A percentile compares a stretch with the other conserved stretches of the same genome.
Evolutionary conservation across 2,888 invertebrate genomes (phyloP).

Genomic region (Tipula unca): DNA sequence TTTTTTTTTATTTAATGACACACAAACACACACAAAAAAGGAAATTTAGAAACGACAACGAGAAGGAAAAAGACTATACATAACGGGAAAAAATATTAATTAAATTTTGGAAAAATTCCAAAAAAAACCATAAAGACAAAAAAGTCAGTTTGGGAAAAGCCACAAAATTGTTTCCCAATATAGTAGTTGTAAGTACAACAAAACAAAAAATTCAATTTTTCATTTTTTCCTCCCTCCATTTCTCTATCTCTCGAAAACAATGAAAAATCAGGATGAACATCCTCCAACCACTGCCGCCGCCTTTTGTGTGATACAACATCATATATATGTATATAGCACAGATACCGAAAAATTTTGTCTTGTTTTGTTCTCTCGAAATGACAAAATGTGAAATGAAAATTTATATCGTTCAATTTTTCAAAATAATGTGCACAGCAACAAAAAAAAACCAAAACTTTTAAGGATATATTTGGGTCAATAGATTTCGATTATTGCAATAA

Average conservation of each 20-base stretch:
- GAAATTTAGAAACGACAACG: not conserved
- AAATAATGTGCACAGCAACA: not conserved
- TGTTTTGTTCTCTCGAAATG: not conserved
- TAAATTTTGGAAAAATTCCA: not conserved
- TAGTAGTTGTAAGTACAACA: not conserved
- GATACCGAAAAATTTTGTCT: not conserved
- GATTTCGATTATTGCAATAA: conserved; percentile 2
- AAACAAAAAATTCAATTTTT: not conserved
- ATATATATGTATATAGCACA: no score
- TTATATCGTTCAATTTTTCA: not conserved
- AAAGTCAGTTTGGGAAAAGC: not conserved
- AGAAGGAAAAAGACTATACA: not conserved
- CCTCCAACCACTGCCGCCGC: not conserved
- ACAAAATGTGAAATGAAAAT: not conserved
- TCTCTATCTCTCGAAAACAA: not conserved
- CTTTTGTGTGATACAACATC: not conserved
- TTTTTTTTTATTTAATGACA: not conserved
- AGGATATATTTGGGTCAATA: not conserved
- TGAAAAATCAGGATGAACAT: not conserved
- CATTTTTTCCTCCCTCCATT: not conserved
- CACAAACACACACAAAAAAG: not conserved
- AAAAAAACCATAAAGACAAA: not conserved
- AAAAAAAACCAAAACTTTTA: not conserved
- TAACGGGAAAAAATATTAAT: not conserved
- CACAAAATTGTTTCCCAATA: not conserved